Conservation (phyloP, 1,140 invertebrate genomes). For the Sinella curviseta region DNA sequence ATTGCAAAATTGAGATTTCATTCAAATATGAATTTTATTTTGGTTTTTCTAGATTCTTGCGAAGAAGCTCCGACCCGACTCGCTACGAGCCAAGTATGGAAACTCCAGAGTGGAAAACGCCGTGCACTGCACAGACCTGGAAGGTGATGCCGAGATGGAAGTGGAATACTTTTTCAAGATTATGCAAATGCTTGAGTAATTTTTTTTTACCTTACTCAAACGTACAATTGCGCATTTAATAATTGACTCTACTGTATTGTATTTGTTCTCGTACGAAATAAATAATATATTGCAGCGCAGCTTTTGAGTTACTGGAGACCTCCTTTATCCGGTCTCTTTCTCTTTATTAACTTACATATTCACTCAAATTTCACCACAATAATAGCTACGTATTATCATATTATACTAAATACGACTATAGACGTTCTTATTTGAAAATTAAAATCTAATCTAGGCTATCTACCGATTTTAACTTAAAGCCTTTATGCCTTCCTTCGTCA, state of each 20-base stretch:
- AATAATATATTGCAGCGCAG: no score
- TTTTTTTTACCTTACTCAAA: not conserved
- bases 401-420: no score
- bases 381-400: no score
- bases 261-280: no score
- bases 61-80: conserved; percentile 75
- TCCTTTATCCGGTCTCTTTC: no score
- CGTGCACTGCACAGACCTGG: conserved; percentile 88
- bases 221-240: not conserved
- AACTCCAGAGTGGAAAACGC: conserved; percentile 81
- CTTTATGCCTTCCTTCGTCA: no score
- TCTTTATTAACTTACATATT: no score
- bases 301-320: no score
- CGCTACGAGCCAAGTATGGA: conserved; percentile 81
- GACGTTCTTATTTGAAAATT: no score
- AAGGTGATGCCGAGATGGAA: conserved; percentile 81
- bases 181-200: conserved; percentile 24
- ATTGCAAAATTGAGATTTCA: conserved; percentile 21
- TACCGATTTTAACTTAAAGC: not conserved
- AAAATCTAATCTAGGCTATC: no score
- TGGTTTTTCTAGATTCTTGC: conserved; percentile 73
- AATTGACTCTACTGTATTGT: not conserved
- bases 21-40: conserved; percentile 62
- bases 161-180: conserved; percentile 54
- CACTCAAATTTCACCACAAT: no score